These are phyloP conservation scores for Pelecanus crispus DNA, from an alignment of 2,113 vertebrate species.

Conservation along the genomic window DNA sequence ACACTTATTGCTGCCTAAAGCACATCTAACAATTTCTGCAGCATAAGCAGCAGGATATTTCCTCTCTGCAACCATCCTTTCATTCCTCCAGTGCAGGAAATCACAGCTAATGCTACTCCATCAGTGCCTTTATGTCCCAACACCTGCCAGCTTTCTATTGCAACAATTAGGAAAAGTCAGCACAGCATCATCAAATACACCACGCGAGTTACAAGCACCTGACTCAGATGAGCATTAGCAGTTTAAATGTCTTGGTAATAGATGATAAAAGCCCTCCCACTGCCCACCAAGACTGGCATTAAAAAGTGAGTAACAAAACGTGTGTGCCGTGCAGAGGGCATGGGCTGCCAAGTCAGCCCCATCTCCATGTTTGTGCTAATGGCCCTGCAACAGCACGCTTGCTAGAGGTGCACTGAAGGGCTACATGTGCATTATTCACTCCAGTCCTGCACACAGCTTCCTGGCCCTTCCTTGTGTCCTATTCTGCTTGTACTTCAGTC, in stretches of 20 bases:
- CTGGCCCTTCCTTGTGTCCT: background rate
- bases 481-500: background rate
- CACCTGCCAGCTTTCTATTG: background rate
- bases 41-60: background rate
- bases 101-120: background rate
- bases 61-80: background rate
- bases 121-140: background rate
- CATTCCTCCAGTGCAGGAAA: background rate
- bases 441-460: no score
- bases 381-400: fast-evolving
- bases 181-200: background rate
- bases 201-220: background rate
- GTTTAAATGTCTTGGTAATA: background rate
- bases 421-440: fast-evolving
- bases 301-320: background rate
- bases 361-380: background rate
- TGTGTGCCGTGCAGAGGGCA: background rate
- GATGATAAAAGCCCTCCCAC: background rate
- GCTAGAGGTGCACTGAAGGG: background rate
- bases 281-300: background rate
- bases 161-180: background rate
- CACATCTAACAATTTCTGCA: background rate
- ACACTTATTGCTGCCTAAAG: background rate
- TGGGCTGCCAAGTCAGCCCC: fast-evolving
- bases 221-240: background rate